phyloP scores from a whole-genome alignment of 2,888 invertebrate genomes.

The Octodonta nipae region DNA sequence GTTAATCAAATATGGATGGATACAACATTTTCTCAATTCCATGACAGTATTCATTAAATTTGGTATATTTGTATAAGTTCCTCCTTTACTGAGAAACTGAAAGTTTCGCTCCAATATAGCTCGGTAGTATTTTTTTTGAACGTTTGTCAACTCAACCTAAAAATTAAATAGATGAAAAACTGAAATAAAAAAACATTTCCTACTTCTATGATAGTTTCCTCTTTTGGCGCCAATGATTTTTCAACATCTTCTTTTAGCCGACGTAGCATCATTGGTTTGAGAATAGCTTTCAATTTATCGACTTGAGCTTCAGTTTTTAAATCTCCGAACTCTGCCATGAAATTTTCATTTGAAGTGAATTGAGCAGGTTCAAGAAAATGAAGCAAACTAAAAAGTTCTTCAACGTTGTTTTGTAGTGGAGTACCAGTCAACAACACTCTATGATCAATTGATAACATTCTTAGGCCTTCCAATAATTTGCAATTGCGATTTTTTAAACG shows the following conservation, averaged over 20 bases:
- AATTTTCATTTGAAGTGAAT: slow-evolving; percentile 81
- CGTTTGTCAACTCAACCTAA: slow-evolving; percentile 97
- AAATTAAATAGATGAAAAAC: no score
- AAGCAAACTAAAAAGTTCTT: slow-evolving; percentile 90
- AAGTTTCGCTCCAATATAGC: slow-evolving; percentile 98
- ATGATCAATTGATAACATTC: slow-evolving; percentile 84
- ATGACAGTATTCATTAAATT: slow-evolving; percentile 99
- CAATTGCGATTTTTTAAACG: slow-evolving; percentile 96
- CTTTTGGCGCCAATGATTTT: slow-evolving; percentile 95
- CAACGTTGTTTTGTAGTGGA: slow-evolving; percentile 96
- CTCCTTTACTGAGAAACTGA: slow-evolving; percentile 89
- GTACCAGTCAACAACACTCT: slow-evolving; percentile 87
- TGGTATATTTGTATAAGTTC: slow-evolving; percentile 87
- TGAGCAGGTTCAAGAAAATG: slow-evolving; percentile 96
- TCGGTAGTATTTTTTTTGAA: slow-evolving; percentile 98
- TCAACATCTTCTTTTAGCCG: slow-evolving; percentile 98
- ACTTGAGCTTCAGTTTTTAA: slow-evolving; percentile 92
- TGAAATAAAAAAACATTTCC: no score
- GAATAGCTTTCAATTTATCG: slow-evolving; percentile 74
- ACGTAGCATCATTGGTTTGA: slow-evolving; percentile 99
- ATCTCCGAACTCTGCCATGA: slow-evolving; percentile 92
- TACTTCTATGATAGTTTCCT: slow-evolving; percentile 99
- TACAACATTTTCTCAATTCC: slow-evolving; percentile 98
- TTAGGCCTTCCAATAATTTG: slow-evolving; percentile 85
- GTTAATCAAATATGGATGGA: slow-evolving; percentile 95